These are phyloP conservation scores for Smithornis capensis DNA, from an alignment of 2,113 vertebrate species.

Conservation along the genomic window DNA sequence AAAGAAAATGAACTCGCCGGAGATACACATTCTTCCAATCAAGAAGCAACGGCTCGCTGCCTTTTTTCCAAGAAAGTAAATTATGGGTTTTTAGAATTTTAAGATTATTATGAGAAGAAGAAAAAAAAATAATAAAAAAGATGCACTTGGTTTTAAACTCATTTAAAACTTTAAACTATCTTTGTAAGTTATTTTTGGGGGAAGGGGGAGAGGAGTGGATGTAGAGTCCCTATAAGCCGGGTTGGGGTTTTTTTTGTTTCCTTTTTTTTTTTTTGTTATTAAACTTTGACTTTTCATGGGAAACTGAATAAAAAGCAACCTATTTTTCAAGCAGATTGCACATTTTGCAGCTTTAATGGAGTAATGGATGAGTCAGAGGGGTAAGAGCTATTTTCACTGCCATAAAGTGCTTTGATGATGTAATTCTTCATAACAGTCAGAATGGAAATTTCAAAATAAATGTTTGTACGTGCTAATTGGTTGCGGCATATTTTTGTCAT, in stretches of 20 bases:
- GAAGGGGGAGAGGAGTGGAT: constrained; percentile 55
- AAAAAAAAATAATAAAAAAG: constrained; percentile 56
- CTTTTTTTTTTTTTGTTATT: constrained; percentile 54
- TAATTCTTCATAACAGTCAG: constrained; percentile 79
- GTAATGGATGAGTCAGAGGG: constrained; percentile 77
- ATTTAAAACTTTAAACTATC: constrained; percentile 80
- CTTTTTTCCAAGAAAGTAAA: constrained; percentile 95
- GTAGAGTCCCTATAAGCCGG: constrained; percentile 70
- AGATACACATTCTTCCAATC: constrained; percentile 97
- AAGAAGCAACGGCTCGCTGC: constrained; percentile 98
- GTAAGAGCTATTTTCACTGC: constrained; percentile 84
- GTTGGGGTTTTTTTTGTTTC: background rate
- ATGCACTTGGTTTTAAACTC: constrained; percentile 81
- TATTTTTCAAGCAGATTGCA: constrained; percentile 86
- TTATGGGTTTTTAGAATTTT: constrained; percentile 77
- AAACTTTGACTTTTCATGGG: constrained; percentile 79
- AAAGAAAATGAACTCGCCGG: constrained; percentile 98
- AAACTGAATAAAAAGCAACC: constrained; percentile 80
- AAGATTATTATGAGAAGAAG: constrained; percentile 72
- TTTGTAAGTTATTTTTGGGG: constrained; percentile 82
- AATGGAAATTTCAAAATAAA: constrained; percentile 84
- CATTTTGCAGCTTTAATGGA: constrained; percentile 88
- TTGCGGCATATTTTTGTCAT: constrained; percentile 55
- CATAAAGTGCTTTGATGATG: constrained; percentile 84
- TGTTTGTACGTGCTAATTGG: constrained; percentile 80